Percentiles rank a stretch among this genome's conserved stretches.
These are phyloP conservation scores for Rhea americana DNA, from an alignment of 2,113 vertebrate species.

Conservation along the genomic window DNA sequence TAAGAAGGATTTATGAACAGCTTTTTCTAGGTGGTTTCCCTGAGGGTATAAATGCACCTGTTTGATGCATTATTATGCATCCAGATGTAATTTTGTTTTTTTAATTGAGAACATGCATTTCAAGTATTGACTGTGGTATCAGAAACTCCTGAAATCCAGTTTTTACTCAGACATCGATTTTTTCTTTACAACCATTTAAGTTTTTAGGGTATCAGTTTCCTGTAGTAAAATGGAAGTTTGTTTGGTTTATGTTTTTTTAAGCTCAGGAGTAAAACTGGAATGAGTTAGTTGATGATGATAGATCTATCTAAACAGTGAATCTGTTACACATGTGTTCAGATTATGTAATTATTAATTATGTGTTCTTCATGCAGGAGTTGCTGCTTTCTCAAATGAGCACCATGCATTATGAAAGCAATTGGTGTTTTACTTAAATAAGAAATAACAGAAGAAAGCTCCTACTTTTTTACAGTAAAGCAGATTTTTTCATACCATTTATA, in stretches of 20 bases:
- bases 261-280: not conserved
- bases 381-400: not conserved
- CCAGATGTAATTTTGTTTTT: not conserved
- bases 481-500: not conserved
- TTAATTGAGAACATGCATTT: not conserved
- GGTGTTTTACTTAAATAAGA: not conserved
- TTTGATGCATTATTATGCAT: not conserved
- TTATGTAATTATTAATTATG: not conserved
- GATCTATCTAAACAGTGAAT: not conserved
- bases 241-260: not conserved
- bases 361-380: not conserved
- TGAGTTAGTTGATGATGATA: not conserved
- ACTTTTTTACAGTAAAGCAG: not conserved
- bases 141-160: not conserved
- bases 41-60: not conserved
- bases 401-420: not conserved
- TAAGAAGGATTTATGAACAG: not conserved
- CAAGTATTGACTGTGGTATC: not conserved
- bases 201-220: constrained; percentile 13
- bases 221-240: not conserved
- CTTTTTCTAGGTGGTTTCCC: not conserved
- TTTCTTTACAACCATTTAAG: not conserved
- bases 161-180: not conserved
- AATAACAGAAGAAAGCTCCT: not conserved
- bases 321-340: not conserved